These are phyloP conservation scores for Bovichtus variegatus DNA, from an alignment of 2,797 vertebrate species.

Conservation along the genomic window DNA sequence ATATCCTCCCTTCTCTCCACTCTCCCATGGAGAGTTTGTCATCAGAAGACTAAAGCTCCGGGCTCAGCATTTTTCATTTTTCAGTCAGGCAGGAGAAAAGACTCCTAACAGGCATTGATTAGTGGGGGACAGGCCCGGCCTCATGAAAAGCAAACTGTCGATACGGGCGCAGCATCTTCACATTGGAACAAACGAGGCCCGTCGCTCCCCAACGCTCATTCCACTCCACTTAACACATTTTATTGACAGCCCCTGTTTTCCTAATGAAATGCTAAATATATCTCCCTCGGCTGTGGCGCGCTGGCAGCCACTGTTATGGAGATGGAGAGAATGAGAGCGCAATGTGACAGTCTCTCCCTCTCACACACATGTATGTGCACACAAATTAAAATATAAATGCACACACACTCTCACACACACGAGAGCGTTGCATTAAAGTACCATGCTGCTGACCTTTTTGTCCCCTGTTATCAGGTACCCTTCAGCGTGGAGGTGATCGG, in stretches of 20 bases:
- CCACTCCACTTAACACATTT: slow-evolving; percentile 86
- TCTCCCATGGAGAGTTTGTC: slow-evolving; percentile 77
- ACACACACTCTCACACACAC: slow-evolving; percentile 15
- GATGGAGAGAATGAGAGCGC: slow-evolving; percentile 81
- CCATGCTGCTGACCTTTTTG: slow-evolving; percentile 70
- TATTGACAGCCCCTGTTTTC: slow-evolving; percentile 86
- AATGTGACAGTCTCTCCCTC: slow-evolving; percentile 67
- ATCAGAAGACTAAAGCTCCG: slow-evolving; percentile 77
- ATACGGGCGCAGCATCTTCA: slow-evolving; percentile 82
- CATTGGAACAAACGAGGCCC: slow-evolving; percentile 84
- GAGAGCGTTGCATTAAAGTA: slow-evolving; percentile 68
- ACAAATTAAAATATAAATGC: slow-evolving; percentile 56
- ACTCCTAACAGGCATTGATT: slow-evolving; percentile 85
- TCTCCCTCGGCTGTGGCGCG: slow-evolving; percentile 75
- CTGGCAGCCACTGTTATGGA: slow-evolving; percentile 83
- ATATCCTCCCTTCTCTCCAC: slow-evolving; percentile 34
- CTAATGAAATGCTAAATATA: slow-evolving; percentile 88
- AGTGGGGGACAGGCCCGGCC: slow-evolving; percentile 74
- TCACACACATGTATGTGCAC: slow-evolving; percentile 26
- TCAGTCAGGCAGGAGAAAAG: slow-evolving; percentile 84
- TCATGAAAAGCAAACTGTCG: slow-evolving; percentile 85
- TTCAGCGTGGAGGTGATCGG: slow-evolving; percentile 64
- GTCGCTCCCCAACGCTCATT: slow-evolving; percentile 83
- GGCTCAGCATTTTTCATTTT: slow-evolving; percentile 84
- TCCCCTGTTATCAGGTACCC: slow-evolving; percentile 77